Conservation (phyloP, 2,888 invertebrate species). For the Hyalella azteca region DNA sequence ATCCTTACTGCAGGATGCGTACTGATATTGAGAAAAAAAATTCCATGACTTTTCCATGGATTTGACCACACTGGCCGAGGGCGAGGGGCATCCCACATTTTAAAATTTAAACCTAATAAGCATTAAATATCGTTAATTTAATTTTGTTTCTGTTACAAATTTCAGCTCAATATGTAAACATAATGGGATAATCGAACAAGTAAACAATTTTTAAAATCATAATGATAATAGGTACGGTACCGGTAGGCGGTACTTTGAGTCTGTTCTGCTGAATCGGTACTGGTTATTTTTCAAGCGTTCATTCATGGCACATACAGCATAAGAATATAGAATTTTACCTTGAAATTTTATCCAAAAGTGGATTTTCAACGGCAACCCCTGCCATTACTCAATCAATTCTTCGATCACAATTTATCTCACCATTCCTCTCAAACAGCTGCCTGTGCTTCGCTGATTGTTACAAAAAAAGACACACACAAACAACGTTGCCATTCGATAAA, state of each 20-base stretch:
- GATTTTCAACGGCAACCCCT: conserved; percentile 12
- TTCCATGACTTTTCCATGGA: no score
- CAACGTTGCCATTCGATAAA: not conserved
- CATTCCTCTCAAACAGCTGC: conserved; percentile 7
- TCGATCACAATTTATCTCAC: not conserved
- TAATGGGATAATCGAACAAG: not conserved
- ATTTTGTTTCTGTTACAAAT: not conserved
- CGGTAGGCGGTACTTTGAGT: not conserved
- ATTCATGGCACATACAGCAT: not conserved
- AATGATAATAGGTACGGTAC: not conserved
- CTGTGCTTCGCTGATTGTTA: not conserved
- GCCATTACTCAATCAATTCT: conserved; percentile 8
- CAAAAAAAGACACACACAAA: not conserved
- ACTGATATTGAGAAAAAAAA: no score
- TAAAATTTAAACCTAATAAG: no score
- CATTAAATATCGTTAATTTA: no score
- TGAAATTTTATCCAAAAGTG: conserved; percentile 14
- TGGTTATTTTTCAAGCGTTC: not conserved
- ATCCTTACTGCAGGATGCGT: no score
- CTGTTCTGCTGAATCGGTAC: not conserved
- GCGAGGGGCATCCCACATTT: no score
- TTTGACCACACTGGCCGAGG: no score
- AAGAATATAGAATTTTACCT: not conserved
- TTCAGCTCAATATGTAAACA: not conserved
- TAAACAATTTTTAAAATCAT: not conserved